Percentiles rank a stretch among this genome's conserved stretches.
Conservation (phyloP, 2,888 invertebrate genomes). For the Perizoma affinitatum region DNA sequence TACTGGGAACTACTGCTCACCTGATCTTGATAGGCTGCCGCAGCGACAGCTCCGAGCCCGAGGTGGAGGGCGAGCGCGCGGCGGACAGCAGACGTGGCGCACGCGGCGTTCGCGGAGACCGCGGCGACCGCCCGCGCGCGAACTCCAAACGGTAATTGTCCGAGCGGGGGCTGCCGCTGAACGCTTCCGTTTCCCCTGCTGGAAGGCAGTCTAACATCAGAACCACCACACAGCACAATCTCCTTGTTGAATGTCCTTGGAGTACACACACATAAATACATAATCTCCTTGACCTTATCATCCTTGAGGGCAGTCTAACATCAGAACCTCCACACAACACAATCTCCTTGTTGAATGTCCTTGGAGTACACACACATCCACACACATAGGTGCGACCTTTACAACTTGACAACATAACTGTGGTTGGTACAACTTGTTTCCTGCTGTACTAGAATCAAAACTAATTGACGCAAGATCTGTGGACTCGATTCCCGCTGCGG, state of each 20-base stretch:
- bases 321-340: neutral
- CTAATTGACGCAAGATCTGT: too few relatives aligned
- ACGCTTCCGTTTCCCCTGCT: conserved; percentile 63
- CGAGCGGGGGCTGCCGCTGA: conserved; percentile 76
- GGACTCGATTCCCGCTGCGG: too few relatives aligned
- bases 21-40: conserved; percentile 75
- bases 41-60: conserved; percentile 74
- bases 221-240: neutral
- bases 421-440: too few relatives aligned
- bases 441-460: too few relatives aligned
- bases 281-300: too few relatives aligned
- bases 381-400: too few relatives aligned
- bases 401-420: too few relatives aligned
- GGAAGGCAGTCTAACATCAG: conserved; percentile 15
- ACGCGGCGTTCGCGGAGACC: conserved; percentile 78
- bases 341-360: too few relatives aligned
- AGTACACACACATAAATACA: too few relatives aligned
- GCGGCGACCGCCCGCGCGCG: conserved; percentile 86
- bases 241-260: too few relatives aligned
- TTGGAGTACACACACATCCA: too few relatives aligned
- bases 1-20: conserved; percentile 37
- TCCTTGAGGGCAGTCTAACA: conserved; percentile 30
- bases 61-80: conserved; percentile 64
- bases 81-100: conserved; percentile 67
- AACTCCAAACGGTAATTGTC: conserved; percentile 90